A percentile compares a stretch with the other conserved stretches of the same genome.
These are phyloP conservation scores for Drosophila subobscura DNA, from an alignment of 1,140 invertebrate species.

Conservation along the genomic window DNA sequence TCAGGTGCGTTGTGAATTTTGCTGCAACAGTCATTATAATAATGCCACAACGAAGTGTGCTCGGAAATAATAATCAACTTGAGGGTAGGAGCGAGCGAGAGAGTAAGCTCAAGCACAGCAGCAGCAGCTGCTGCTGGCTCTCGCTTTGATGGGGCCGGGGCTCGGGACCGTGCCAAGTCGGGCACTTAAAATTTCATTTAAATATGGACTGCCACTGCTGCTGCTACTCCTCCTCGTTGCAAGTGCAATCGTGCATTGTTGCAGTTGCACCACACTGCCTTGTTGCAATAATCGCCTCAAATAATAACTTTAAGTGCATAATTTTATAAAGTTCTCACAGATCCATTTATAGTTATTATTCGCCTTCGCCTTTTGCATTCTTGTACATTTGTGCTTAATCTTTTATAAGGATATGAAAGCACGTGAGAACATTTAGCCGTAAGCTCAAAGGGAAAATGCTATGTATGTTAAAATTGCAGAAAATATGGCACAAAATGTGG, in stretches of 20 bases:
- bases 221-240: constrained; percentile 46
- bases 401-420: constrained; percentile 27
- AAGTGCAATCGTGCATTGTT: constrained; percentile 77
- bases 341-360: constrained; percentile 27
- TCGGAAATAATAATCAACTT: constrained; percentile 79
- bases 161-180: constrained; percentile 5
- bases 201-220: constrained; percentile 46
- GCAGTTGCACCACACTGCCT: constrained; percentile 17
- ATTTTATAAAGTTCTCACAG: constrained; percentile 60
- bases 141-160: constrained; percentile 32
- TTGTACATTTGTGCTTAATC: not conserved
- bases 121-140: constrained; percentile 8
- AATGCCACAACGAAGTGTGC: constrained; percentile 83
- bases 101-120: constrained; percentile 17
- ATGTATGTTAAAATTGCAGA: constrained; percentile 37
- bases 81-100: not conserved
- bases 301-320: constrained; percentile 79
- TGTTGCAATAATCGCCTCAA: constrained; percentile 66
- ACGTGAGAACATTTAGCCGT: constrained; percentile 55
- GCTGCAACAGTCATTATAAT: constrained; percentile 83
- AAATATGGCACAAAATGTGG: not conserved
- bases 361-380: not conserved
- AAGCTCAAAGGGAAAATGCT: constrained; percentile 11
- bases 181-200: constrained; percentile 80
- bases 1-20: constrained; percentile 82